Base-by-base conservation (phyloP, 2,888 invertebrate species). In the Eupeodes latifasciatus region DNA sequence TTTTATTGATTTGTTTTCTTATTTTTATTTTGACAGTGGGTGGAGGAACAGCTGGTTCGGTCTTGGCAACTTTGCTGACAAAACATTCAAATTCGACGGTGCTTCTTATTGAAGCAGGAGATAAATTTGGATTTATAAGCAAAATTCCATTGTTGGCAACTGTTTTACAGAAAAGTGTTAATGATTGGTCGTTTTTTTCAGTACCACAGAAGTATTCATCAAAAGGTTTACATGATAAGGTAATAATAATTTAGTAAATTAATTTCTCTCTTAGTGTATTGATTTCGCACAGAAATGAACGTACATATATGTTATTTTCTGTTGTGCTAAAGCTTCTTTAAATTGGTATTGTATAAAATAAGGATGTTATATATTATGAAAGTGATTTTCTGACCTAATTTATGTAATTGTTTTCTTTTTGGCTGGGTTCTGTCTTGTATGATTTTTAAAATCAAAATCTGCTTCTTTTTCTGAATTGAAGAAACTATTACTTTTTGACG, bases 21-120 rank as follows among this genome's bases (percentile, higher is more conserved):
- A 47, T 57, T 71, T n/a, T 34, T 53, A 34, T n/a, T 47, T 51
- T 14, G 57, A 49, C 79, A 96, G 96, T 96, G 72, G 96, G 96
- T 1, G 96, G 95, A 3, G 96, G 96, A 0, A 96, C 96, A 44
- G 94, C 96, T 0, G 96, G 96, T 10, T 96, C 96, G 90, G 96
- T 96, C 0, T 92, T 96, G 9, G 96, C 96, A 0, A 94, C 96
- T 0, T 94, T 95, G 2, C 94, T 97, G 16, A 94, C 95, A 6
- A 95, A 95, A 90, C 94, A 95, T 88, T 92, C 92, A 47, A 94
- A 94, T 67, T 93, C 93, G 4, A 95, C 94, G 19, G 95, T 97
- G 0, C 92, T 97, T 47, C 93, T 97, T 0, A 92, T 97, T 2
- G 97, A 97, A 92, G 96, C 96, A 0, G 97, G 97, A 0, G 95